Conservation (phyloP, 2,888 invertebrate genomes). For the Habrosyne pyritoides region DNA sequence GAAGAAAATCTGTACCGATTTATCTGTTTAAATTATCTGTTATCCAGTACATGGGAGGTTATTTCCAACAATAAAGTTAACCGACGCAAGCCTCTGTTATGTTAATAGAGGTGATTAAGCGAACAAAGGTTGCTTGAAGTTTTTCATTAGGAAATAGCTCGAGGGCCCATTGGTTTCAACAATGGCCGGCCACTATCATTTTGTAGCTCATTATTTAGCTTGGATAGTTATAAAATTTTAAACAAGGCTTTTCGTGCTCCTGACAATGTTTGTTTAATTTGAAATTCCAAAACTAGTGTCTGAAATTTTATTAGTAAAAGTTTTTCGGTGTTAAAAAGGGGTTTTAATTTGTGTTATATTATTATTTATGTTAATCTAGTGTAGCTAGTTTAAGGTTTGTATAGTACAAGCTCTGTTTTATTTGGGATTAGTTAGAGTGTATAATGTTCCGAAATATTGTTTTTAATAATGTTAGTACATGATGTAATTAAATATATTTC, state of each 20-base stretch:
- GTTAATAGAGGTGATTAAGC: slow-evolving; percentile 34
- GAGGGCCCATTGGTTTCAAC: slow-evolving; percentile 21
- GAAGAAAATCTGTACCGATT: slow-evolving; percentile 3
- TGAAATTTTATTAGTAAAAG: neutral
- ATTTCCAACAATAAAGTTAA: slow-evolving; percentile 28
- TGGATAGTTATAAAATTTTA: neutral
- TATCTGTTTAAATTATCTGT: slow-evolving; percentile 18
- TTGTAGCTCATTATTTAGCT: neutral
- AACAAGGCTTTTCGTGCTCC: neutral
- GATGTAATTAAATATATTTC: no score
- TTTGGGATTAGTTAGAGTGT: no score
- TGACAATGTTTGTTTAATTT: neutral
- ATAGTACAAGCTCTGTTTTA: no score
- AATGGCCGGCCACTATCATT: slow-evolving; percentile 24
- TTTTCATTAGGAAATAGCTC: slow-evolving; percentile 33
- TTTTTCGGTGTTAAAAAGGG: neutral
- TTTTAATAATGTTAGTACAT: no score
- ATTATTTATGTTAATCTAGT: no score
- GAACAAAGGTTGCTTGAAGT: slow-evolving; percentile 32
- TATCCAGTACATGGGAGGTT: slow-evolving; percentile 6
- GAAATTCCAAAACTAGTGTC: neutral
- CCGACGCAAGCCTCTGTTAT: slow-evolving; percentile 31
- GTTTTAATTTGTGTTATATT: neutral
- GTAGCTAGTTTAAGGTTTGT: no score
- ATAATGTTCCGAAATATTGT: no score